A percentile compares a stretch with the other conserved stretches of the same genome.
These are phyloP conservation scores for Globia sparganii DNA, from an alignment of 2,888 invertebrate genomes.

Conservation along the genomic window DNA sequence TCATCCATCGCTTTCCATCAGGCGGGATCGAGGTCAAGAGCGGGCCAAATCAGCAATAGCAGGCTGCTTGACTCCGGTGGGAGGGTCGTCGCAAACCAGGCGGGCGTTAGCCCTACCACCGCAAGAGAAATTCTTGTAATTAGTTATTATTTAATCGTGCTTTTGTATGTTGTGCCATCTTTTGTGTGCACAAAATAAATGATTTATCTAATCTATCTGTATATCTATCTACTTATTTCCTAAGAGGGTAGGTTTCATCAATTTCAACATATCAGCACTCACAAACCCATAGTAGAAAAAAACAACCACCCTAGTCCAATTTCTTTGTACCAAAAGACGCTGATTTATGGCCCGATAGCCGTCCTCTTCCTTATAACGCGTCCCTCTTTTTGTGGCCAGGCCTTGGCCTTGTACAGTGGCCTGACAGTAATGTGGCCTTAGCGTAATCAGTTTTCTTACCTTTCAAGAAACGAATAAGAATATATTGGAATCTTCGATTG, in stretches of 20 bases:
- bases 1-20: no score
- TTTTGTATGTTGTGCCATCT: not conserved
- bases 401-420: constrained; percentile 24
- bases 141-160: not conserved
- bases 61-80: no score
- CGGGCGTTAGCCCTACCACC: no score
- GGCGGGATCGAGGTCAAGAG: no score
- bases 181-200: not conserved
- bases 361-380: constrained; percentile 59
- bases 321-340: constrained; percentile 46
- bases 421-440: constrained; percentile 50
- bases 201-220: not conserved
- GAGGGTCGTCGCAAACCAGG: no score
- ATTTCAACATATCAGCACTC: constrained; percentile 9
- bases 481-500: constrained; percentile 44
- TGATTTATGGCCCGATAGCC: constrained; percentile 61
- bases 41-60: no score
- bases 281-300: constrained; percentile 37
- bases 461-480: constrained; percentile 33
- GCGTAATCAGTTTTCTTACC: constrained; percentile 55
- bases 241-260: not conserved
- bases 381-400: constrained; percentile 52
- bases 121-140: no score
- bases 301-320: constrained; percentile 43
- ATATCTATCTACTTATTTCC: not conserved